These are phyloP conservation scores for Ptilorrhoa leucosticta DNA, from an alignment of 2,113 vertebrate genomes.

Conservation along the genomic window DNA sequence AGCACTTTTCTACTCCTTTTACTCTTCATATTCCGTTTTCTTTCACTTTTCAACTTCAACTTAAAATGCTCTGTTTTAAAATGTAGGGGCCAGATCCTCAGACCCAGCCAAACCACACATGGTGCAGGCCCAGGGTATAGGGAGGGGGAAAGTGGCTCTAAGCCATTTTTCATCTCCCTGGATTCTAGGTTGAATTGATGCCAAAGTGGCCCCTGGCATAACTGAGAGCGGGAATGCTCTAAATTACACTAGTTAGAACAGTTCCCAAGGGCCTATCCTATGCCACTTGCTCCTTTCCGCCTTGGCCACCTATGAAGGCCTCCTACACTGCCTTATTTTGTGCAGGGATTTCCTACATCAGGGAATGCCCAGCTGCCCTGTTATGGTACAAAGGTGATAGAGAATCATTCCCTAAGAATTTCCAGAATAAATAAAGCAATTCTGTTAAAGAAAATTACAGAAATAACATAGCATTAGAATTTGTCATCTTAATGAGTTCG, in stretches of 20 bases:
- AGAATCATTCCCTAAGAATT: constrained; percentile 48
- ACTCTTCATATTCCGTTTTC: background rate
- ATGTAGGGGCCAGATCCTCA: constrained; percentile 20
- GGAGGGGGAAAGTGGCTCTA: constrained; percentile 48
- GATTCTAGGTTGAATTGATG: constrained; percentile 60
- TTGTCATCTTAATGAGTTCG: constrained; percentile 44
- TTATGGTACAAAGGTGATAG: constrained; percentile 41
- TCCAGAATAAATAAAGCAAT: constrained; percentile 52
- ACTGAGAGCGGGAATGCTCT: constrained; percentile 59
- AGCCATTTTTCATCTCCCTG: constrained; percentile 59
- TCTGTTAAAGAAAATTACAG: constrained; percentile 36
- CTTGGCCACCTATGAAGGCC: constrained; percentile 61
- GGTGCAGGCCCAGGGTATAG: constrained; percentile 3
- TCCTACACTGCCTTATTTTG: constrained; percentile 52
- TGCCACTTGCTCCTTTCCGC: constrained; percentile 59
- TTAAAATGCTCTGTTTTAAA: constrained; percentile 42
- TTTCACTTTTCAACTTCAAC: constrained; percentile 29
- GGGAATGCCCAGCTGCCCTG: constrained; percentile 52
- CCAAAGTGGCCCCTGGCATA: constrained; percentile 63
- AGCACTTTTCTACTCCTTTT: constrained; percentile 9
- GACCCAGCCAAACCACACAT: constrained; percentile 61
- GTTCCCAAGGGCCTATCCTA: constrained; percentile 60
- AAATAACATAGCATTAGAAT: constrained; percentile 40
- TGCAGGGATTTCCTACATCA: constrained; percentile 49
- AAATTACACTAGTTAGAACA: constrained; percentile 63